A percentile compares a stretch with the other conserved stretches of the same genome.
phyloP scores from a whole-genome alignment of 1,140 invertebrate species.

The Leptinotarsa texana region DNA sequence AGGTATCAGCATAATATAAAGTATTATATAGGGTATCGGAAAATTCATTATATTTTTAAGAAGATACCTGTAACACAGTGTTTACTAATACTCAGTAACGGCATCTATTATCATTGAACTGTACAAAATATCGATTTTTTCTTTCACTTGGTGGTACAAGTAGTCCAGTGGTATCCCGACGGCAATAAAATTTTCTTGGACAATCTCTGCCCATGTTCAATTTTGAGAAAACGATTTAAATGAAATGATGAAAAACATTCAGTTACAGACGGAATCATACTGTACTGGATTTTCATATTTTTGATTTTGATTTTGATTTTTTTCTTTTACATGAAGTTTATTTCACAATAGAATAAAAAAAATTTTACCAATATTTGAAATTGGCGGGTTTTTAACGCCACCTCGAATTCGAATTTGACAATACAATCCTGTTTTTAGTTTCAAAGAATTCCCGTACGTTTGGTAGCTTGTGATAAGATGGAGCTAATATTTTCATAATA shows the following conservation, averaged over 20 bases:
- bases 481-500: slow-evolving; percentile 55
- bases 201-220: not conserved
- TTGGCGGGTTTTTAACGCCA: slow-evolving; percentile 26
- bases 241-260: not conserved
- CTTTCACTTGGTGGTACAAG: not conserved
- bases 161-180: not conserved
- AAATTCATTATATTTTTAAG: too few relatives aligned
- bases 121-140: slow-evolving; percentile 12
- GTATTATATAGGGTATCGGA: too few relatives aligned
- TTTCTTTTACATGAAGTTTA: not conserved
- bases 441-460: slow-evolving; percentile 41
- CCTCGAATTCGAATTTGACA: slow-evolving; percentile 13
- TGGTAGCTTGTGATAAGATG: slow-evolving; percentile 51
- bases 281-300: not conserved
- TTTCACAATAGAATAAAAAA: not conserved
- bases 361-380: not conserved
- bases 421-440: slow-evolving; percentile 2
- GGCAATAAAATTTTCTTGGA: not conserved
- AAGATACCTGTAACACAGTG: too few relatives aligned
- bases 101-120: slow-evolving; percentile 18
- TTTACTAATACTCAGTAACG: not conserved
- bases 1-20: too few relatives aligned
- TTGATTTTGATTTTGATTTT: not conserved
- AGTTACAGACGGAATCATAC: not conserved
- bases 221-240: not conserved